Evolutionary conservation across 1,140 invertebrate genomes (phyloP).

Genomic region (Anastrepha obliqua): DNA sequence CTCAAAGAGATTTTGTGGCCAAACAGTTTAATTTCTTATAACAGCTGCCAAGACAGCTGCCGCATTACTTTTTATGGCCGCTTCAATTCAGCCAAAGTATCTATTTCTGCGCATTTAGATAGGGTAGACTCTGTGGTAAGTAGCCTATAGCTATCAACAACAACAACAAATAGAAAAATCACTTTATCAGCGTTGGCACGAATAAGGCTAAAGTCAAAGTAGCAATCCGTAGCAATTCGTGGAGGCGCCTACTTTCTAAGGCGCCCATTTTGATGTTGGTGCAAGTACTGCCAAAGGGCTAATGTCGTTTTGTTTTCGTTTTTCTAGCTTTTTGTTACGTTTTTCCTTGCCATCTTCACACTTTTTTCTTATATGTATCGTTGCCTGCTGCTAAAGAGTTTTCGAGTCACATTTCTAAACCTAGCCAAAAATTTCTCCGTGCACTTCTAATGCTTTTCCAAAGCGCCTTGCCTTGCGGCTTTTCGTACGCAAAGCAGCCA

Average conservation of each 20-base stretch:
- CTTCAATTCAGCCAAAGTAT: neutral
- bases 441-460: neutral
- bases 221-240: neutral
- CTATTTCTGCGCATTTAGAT: neutral
- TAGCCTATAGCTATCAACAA: neutral
- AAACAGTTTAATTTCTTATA: conserved; percentile 1
- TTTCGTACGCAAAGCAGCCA: neutral
- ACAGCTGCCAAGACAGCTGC: neutral
- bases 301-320: neutral
- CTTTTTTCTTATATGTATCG: too few relatives aligned
- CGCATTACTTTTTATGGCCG: neutral
- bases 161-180: neutral
- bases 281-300: neutral
- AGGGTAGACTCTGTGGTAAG: neutral
- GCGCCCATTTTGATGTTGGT: neutral
- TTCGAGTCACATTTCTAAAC: conserved; percentile 2
- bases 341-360: neutral
- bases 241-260: neutral
- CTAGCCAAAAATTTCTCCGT: neutral
- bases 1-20: neutral
- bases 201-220: neutral
- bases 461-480: too few relatives aligned
- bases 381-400: neutral
- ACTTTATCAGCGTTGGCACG: neutral
- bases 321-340: neutral